Evolutionary conservation across 2,797 vertebrate species (phyloP).

Genomic region (Babyrousa celebensis): DNA sequence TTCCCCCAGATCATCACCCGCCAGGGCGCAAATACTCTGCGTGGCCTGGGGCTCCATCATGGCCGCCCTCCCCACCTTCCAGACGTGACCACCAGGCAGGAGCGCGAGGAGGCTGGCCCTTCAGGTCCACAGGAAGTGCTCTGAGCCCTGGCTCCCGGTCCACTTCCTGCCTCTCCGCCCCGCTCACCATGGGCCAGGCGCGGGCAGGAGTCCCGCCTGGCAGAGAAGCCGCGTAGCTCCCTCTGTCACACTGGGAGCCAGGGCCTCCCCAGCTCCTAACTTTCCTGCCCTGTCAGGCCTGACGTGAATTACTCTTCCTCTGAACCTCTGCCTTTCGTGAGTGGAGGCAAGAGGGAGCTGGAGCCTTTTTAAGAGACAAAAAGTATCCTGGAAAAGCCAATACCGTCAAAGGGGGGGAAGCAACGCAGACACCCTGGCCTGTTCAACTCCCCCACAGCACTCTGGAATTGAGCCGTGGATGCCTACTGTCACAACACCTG

Average conservation of each 20-base stretch:
- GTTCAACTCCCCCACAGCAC: neutral
- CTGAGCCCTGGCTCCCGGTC: neutral
- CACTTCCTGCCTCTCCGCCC: neutral
- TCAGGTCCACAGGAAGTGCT: slow-evolving; percentile 93
- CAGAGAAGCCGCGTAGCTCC: neutral
- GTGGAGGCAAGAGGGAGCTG: neutral
- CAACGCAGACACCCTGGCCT: neutral
- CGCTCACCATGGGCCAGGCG: neutral
- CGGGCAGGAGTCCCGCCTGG: neutral
- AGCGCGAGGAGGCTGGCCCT: slow-evolving; percentile 93
- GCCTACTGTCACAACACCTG: neutral
- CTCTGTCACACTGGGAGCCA: neutral
- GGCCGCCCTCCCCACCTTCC: slow-evolving; percentile 94
- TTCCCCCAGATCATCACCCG: slow-evolving; percentile 92
- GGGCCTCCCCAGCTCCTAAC: neutral
- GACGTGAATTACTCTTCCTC: neutral
- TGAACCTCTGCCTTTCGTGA: neutral
- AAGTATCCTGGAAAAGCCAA: neutral
- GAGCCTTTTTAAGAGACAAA: neutral
- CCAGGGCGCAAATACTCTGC: slow-evolving; percentile 93
- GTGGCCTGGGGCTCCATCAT: slow-evolving; percentile 93
- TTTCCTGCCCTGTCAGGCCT: neutral
- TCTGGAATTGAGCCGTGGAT: neutral
- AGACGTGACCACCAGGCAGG: slow-evolving; percentile 94
- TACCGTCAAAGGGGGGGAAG: neutral